These are phyloP conservation scores for Hyaena hyaena DNA, from an alignment of 2,113 vertebrate genomes.

Conservation along the genomic window DNA sequence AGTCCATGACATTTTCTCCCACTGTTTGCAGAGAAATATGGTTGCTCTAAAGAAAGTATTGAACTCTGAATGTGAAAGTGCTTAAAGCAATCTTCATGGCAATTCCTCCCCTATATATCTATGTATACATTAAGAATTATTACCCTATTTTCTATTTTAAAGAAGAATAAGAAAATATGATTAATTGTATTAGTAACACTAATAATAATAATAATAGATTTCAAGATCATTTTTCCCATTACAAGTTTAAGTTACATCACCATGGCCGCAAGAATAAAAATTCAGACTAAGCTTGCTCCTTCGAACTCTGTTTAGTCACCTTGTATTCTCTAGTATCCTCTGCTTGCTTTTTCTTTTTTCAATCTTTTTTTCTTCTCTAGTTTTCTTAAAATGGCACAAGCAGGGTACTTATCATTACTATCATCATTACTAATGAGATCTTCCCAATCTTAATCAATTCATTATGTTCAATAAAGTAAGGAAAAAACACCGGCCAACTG, in stretches of 20 bases:
- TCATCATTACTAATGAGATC: slow-evolving; percentile 13
- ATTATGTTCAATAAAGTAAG: slow-evolving; percentile 1
- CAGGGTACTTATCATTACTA: neutral
- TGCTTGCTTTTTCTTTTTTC: slow-evolving; percentile 38
- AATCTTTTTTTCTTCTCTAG: neutral
- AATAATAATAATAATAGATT: neutral
- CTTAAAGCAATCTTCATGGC: slow-evolving; percentile 10
- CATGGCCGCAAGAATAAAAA: slow-evolving; percentile 24
- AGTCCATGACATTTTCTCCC: neutral
- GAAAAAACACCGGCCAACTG: neutral
- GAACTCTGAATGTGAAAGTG: neutral
- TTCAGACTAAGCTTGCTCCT: neutral
- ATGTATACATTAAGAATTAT: neutral
- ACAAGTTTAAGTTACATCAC: slow-evolving; percentile 31
- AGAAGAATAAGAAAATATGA: neutral
- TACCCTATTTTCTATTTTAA: slow-evolving; percentile 30
- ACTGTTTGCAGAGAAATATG: slow-evolving; percentile 38
- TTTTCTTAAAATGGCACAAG: slow-evolving; percentile 49
- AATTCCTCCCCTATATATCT: neutral
- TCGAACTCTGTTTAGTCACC: slow-evolving; percentile 16
- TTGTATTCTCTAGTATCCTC: neutral
- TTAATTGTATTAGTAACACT: neutral
- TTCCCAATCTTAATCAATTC: slow-evolving; percentile 46
- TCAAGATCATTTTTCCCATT: slow-evolving; percentile 4
- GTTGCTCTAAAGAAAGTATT: neutral